Percentiles rank a stretch among this genome's conserved stretches.
Conservation (phyloP, 64 coral and sea anemone genomes). For the Orbicella faveolata region DNA sequence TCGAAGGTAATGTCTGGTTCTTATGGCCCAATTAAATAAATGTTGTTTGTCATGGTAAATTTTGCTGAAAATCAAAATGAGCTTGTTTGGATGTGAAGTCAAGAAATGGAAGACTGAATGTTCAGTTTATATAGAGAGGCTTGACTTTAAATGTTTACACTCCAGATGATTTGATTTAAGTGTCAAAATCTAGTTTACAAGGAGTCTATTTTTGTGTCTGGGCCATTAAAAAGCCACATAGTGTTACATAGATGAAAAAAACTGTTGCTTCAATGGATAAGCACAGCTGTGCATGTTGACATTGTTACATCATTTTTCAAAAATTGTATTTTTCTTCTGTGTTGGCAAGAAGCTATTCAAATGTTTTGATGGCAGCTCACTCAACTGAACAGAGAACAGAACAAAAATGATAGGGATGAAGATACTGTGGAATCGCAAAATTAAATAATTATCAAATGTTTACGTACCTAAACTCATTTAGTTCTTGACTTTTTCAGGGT, state of each 20-base stretch:
- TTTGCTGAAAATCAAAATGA: neutral
- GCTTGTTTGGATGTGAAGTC: constrained; percentile 18
- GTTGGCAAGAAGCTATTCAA: neutral
- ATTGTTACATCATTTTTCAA: neutral
- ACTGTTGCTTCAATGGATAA: neutral
- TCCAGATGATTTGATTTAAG: neutral
- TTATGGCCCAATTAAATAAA: neutral
- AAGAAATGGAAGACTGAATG: constrained; percentile 11
- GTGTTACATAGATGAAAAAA: neutral
- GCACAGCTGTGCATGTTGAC: too few species aligned
- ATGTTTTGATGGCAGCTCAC: neutral
- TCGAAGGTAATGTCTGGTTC: neutral
- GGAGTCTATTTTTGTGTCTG: neutral
- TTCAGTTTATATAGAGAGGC: neutral
- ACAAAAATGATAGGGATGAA: too few species aligned
- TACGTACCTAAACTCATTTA: too few species aligned
- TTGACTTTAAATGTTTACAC: neutral
- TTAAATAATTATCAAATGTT: too few species aligned
- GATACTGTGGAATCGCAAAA: too few species aligned
- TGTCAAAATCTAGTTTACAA: neutral
- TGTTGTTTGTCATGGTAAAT: neutral
- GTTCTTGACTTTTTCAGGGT: too few species aligned
- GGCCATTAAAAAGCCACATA: neutral
- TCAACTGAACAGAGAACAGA: too few species aligned
- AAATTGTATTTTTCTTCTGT: constrained; percentile 1